Base-by-base conservation (phyloP, 2,113 vertebrate species). In the Centropristis striata region DNA sequence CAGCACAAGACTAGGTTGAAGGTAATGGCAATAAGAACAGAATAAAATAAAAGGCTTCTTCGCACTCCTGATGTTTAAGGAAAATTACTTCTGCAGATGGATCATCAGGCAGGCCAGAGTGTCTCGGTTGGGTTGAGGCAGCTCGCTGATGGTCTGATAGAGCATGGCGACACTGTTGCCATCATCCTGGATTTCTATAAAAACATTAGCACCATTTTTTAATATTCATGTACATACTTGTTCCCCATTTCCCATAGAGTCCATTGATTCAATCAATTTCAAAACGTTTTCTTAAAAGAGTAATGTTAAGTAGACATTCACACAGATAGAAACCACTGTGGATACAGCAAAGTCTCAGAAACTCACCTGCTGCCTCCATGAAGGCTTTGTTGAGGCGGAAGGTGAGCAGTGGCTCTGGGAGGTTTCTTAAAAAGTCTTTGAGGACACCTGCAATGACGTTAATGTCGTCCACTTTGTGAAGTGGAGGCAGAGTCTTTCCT, bases 91-190 rank as follows among this genome's bases (percentile, higher is more conserved):
- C 83, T 97, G 96, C 70, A 99, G 95, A 73, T 99, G 98, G 77
- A 97, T 92, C 93, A 98, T 96, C 76, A 99, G 94, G 81, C 97
- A 99, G 75, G 98, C 97, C 69, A 99, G 92, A 1, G 97, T 98
- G 89, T 99, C 97, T 83, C 96, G 94, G 64, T 98, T 99, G 86
- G 98, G 96, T 72, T 94, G 95, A 47, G 98, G 97, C 32, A 99
- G 94, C 13, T 97, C 96, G 85, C 93, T 92, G 59, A 99, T 85
- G 5, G 95, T 93, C 81, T 96, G 96, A 92, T 97, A 97, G 88
- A 97, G 92, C 55, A 96, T 91, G 39, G 97, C 97, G 0, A 96
- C 47, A 41, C 98, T 98, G 92, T 98, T 98, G 85, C 92, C 97
- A 5, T 98, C 97, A 91, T 99, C 97, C 0, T 77, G 18, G 82